Evolutionary conservation across 92 coral and sea anemone species (phyloP), one percentile per base, ranked within the genome.

Genomic region (Bergia sp.): DNA sequence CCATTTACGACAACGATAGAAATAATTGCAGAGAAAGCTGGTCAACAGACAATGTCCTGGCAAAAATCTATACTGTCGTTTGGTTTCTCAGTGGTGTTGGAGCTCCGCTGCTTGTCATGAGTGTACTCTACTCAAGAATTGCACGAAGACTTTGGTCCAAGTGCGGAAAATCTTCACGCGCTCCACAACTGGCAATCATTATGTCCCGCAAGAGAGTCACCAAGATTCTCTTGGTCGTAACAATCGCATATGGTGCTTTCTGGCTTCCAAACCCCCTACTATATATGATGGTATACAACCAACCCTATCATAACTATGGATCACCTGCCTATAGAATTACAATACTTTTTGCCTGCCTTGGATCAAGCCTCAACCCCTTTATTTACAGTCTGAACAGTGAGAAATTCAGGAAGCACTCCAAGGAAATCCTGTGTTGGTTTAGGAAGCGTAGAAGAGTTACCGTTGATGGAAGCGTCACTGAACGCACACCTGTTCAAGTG

Each of bases 181-280:
- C 79, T 72, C 72, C 77, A 13, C 92, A 85, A 6, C 38, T 79
- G 67, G 90, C 83, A 1, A 47, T 85, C 73, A 74, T 91, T 39
- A 79, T 79, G 8, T 73, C 89, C 23, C 90, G 92, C 72, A 75
- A 86, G 57, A 82, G 85, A 38, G 90, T 88, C 64, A 89, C 94
- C 1, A 89, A 89, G 81, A 85, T 91, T 79, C 92, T 88, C 9
- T 82, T 91, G 4, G 67, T 91, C 1, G 44, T 91, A 18, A 91
- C 94, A 55, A 75, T 79, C 9, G 90, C 90, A 44, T 91, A 91
- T 36, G 87, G 92, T 9, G 11, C 89, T 0, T 91, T 91, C 79
- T 91, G 94, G 94, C 83, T 91, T 36, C 94, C 94, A n/a, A 91
- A 89, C 72, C 92, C 90, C 1, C 42, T 89, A 75, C 72, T 89